Base-by-base conservation (phyloP, 23 tunicate species). In the Phallusia fumigata region DNA sequence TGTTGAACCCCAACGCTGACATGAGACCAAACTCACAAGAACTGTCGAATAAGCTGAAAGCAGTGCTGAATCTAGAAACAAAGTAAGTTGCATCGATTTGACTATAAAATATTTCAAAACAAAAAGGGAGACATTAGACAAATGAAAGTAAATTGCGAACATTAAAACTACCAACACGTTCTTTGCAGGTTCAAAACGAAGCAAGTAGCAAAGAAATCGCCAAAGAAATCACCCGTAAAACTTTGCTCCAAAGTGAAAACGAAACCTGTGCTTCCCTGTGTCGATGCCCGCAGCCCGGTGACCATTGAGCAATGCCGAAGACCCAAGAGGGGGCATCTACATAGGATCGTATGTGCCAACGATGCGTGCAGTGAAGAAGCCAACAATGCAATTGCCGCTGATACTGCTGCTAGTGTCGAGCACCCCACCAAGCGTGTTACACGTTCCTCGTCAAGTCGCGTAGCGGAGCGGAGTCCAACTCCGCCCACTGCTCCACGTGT, bases 1-100 rank as follows among this genome's bases (percentile, higher is more conserved):
- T 91, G 96, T 78, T 91, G 35, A 80, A 82, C 21, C 88, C 85
- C 18, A 83, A 91, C 82, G 79, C 78, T 26, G 96, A 91, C n/a
- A 53, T 73, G 35, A 77, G 96, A 52, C 96, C 96, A 0, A 79
- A 47, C 53, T 81, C 96, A 18, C 81, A 91, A 45, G 89, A 85
- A 36, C 79, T 90, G 13, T 64, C 85, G 18, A 74, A 30, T 21
- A 77, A 81, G 58, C 76, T 90, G 73, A 34, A 77, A 31, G 40
- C 28, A 24, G 88, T 36, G 32, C 36, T 80, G 31, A 31, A 52
- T 35, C 81, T 21, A 18, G 33, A 21, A 19, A 16, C 81, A 77
- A 74, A 33, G 77, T 74, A 74, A 74, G 40, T 31, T 19, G 28
- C 69, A 21, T 1, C 11, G 8, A 58, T 58, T 58, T 58, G 3